phyloP scores from a whole-genome alignment of 2,797 vertebrate genomes.

The Scleropages formosus region DNA sequence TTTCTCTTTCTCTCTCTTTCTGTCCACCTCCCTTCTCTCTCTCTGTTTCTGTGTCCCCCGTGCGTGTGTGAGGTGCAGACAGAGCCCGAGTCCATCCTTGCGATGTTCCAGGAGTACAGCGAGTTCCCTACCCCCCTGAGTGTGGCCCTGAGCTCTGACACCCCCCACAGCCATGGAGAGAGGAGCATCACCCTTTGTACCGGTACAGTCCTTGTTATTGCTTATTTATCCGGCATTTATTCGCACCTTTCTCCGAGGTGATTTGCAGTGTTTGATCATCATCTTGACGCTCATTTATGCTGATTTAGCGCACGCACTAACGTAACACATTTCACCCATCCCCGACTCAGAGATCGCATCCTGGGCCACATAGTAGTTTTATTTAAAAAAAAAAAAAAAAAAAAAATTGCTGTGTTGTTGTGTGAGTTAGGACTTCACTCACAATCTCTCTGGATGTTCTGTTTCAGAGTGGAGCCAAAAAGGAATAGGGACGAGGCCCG shows the following conservation, averaged over 20 bases:
- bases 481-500: constrained; percentile 60
- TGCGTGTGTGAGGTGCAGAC: constrained; percentile 34
- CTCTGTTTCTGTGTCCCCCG: no score
- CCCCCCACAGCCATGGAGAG: constrained; percentile 12
- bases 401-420: not conserved
- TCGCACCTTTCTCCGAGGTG: no score
- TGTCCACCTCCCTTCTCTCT: no score
- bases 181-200: constrained; percentile 51
- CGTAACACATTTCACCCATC: no score
- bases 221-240: no score
- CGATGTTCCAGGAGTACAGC: constrained; percentile 54
- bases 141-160: constrained; percentile 52
- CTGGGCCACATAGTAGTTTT: no score
- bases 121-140: constrained; percentile 51
- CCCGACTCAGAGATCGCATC: no score
- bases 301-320: no score
- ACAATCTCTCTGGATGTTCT: not conserved
- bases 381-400: not conserved
- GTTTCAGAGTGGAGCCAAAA: constrained; percentile 69
- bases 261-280: no score
- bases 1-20: no score
- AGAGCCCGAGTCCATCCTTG: constrained; percentile 49
- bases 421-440: not conserved
- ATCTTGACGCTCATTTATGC: no score
- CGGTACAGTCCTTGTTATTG: constrained; percentile 45